Conservation (phyloP, 2,113 vertebrate genomes). For the Ciconia stormi region DNA sequence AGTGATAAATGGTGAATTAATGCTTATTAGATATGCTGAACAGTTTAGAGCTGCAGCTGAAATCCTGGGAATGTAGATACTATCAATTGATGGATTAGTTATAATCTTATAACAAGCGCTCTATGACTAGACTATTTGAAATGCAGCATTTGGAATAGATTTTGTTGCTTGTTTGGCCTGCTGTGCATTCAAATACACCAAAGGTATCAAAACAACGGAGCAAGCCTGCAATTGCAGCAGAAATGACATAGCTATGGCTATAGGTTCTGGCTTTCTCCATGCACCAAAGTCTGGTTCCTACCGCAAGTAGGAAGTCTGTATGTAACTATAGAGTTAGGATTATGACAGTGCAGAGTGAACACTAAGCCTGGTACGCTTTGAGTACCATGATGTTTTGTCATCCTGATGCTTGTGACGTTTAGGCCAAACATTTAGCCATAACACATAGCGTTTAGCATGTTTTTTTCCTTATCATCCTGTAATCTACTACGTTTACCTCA, state of each 20-base stretch:
- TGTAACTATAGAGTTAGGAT: neutral
- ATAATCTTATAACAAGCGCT: neutral
- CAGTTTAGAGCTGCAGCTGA: neutral
- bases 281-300: neutral
- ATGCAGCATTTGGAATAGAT: neutral
- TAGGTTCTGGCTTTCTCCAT: neutral
- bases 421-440: neutral
- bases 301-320: neutral
- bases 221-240: neutral
- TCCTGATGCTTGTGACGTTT: neutral
- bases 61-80: neutral
- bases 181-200: neutral
- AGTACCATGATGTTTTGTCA: neutral
- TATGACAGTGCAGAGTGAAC: neutral
- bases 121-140: neutral
- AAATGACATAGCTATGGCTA: neutral
- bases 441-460: neutral
- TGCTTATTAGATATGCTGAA: neutral
- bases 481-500: neutral
- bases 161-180: neutral
- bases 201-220: rapidly evolving
- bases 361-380: neutral
- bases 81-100: conserved; percentile 3
- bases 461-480: neutral
- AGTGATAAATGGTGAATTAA: conserved; percentile 29